Base-by-base conservation (phyloP, 2,113 vertebrate species). In the Pterocles burchelli region DNA sequence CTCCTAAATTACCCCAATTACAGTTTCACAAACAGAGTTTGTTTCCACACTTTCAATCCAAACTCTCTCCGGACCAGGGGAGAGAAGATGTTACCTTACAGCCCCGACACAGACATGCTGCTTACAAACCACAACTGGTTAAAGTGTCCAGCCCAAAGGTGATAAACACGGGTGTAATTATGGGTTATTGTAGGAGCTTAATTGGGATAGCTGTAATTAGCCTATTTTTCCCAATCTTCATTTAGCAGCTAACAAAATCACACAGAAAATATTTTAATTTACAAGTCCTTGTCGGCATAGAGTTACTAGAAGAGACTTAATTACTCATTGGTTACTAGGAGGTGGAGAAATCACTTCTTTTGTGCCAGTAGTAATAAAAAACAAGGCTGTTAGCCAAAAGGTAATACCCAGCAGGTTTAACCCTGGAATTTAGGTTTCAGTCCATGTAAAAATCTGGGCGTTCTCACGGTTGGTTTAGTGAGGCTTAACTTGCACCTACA, bases 131-230 rank as follows among this genome's bases (percentile, higher is more conserved):
- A 96, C 97, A 96, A 95, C 97, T 96, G 97, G 97, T 98, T 97
- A 97, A 97, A 97, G 97, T 98, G 97, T 95, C 96, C 97, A 80
- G 98, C 96, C 97, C 89, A 96, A 92, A 93, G 96, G 96, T 96
- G 96, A 97, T 97, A 97, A 98, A 96, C 75, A 77, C 43, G 94
- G 88, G 54, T 92, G 75, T 96, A 96, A 97, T 98, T 97, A 98
- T 93, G 95, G 93, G 85, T 96, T 96, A 96, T 97, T 97, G 90
- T 96, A 86, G 95, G 68, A 75, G 90, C 91, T 97, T 97, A 96
- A 97, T 97, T 97, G 97, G 92, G 73, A 89, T 71, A 93, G 94
- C 94, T 72, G 81, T 89, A 97, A 96, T 97, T 97, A 97, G 93
- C 94, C 61, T 24, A 26, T 94, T 95, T 96, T 73, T 9, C 86